Base-by-base conservation (phyloP, 2,888 invertebrate genomes). In the Merodon equestris region DNA sequence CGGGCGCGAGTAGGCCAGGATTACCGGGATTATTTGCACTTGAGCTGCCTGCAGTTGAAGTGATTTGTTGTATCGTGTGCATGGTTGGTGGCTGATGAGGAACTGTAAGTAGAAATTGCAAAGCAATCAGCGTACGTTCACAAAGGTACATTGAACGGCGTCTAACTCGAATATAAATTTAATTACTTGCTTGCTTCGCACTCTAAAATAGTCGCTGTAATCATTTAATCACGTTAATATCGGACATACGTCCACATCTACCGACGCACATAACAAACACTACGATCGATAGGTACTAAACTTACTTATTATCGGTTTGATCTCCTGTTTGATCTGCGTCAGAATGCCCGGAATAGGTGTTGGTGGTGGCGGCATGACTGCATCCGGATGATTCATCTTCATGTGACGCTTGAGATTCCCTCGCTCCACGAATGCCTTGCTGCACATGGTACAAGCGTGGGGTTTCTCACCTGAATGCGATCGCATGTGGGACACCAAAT, bases 401-500 rank as follows among this genome's bases (percentile, higher is more conserved):
- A 94, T 89, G 85, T 95, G 95, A 56, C 95, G 90, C 84, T 93
- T 87, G 89, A 95, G 91, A 86, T 95, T 95, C 14, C 95, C 95
- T 81, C 94, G 92, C 90, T 95, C 95, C 61, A 94, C 95, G 86
- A 95, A 95, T 17, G 92, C 92, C 87, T 93, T 93, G 75, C 93
- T 94, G 86, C 95, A 93, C 84, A 93, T 91, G 0, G 92, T 92
- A 86, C 93, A 94, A 57, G 91, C 91, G 85, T 92, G 91, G 45
- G 83, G 90, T 83, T 83, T 91, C 89, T 81, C 83, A 82, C 92
- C 93, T 36, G 93, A 92, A 88, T 96, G 96, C 61, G 94, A 94
- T 70, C 95, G 92, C 84, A 94, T 91, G 86, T 96, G 95, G n/a
- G 94, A 93, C 60, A 94, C 94, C 83, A 95, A 90, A 87, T 95